Base-by-base conservation (phyloP, 1,140 invertebrate genomes). In the Cyclina sinensis region DNA sequence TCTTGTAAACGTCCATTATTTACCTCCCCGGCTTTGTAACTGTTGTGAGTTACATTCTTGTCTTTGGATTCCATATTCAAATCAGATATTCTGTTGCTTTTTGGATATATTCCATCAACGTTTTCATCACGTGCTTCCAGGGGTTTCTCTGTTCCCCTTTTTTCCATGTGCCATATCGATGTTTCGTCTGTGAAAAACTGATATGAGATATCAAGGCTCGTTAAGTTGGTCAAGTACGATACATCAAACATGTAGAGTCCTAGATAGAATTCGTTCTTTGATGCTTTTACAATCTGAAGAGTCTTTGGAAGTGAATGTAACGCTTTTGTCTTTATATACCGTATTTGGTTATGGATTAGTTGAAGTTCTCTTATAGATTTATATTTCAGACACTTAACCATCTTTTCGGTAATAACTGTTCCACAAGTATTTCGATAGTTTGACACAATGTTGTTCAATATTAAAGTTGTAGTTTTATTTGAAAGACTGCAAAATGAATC, bases 211-310 rank as follows among this genome's bases (percentile, higher is more conserved):
- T 81, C 79, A n/a, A 81, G 32, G 7, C 4, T 9, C 24, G 16
- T 81, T 39, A 81, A 27, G 32, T 81, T 81, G 9, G 32, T 37
- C 79, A 81, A 37, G 5, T 59, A 35, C 14, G 24, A 16, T 21
- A 43, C 30, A 12, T 21, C 27, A n/a, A 81, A 81, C 21, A 81
- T 59, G 37, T 81, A 81, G 65, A 30, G 65, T 7, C 79, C 79
- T 37, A n/a, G 1, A 12, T 16, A 18, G 11, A 81, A 81, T n/a
- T 62, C 48, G 27, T 81, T 81, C 39, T 59, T 1, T 39, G 9
- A 27, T 21, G 37, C 35, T 0, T 32, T 57, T 43, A 81, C n/a
- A 37, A 46, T 16, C n/a, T 81, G 21, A 9, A 81, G 12, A 5
- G 79, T 46, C n/a, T 70, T 70, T 12, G 79, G 57, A 5, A 81